Base-by-base conservation (phyloP, 2,888 invertebrate species). In the Ormia ochracea region DNA sequence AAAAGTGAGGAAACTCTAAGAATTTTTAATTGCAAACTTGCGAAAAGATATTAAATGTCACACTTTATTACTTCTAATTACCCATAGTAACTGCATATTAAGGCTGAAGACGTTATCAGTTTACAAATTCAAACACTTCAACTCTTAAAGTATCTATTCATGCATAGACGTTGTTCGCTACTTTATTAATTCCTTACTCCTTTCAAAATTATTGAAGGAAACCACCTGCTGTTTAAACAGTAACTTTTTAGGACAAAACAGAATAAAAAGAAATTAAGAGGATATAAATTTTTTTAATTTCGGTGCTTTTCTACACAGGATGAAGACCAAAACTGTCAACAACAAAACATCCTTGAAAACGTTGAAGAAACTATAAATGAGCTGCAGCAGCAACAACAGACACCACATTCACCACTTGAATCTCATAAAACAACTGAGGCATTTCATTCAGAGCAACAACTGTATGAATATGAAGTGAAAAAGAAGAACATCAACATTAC, bases 361-460 rank as follows among this genome's bases (percentile, higher is more conserved):
- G 73, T 76, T 76, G 80, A 63, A 41, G 73, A 68, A 21, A 19
- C n/a, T 33, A 50, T 45, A 74, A 80, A 65, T 45, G 78, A 79
- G 33, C 77, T 75, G 23, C 73, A 73, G 43, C 61, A 59, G 2
- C 31, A 68, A 2, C 69, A 79, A 5, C 69, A 65, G 36, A 65
- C 59, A 19, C 41, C 56, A 23, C 9, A 41, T 21, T 1, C 26
- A 38, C 43, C 26, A 28, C 36, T 43, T 69, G 58, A 59, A 17
- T 59, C 26, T 52, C 59, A 75, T 73, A 73, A 54, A 59, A 54
- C 43, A 59, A 70, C 74, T 79, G 74, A 74, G 41, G 28, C 63
- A 63, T 23, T 23, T 36, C 43, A 43, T 54, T 17, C 23, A 43
- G 70, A 76, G 80, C 81, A 81, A 78, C 78, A 78, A 78, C 65